These are phyloP conservation scores for Hypotaenidia philippensis DNA, from an alignment of 2,797 vertebrate species.

Conservation along the genomic window DNA sequence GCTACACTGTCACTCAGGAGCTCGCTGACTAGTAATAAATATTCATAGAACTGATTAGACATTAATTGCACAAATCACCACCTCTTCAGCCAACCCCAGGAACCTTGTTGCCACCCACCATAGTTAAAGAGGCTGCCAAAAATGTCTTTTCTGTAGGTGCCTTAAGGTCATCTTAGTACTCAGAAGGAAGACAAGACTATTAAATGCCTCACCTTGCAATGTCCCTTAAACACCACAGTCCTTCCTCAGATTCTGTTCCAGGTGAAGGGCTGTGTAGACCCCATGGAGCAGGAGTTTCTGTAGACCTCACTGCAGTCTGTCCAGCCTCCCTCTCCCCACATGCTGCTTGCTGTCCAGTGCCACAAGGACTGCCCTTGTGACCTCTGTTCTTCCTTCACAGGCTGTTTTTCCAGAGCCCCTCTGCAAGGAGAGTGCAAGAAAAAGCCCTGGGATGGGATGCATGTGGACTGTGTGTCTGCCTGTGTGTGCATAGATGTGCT, in stretches of 20 bases:
- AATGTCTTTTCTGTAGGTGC: background rate
- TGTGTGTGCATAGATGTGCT: background rate
- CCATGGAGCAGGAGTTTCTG: background rate
- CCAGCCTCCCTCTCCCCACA: background rate
- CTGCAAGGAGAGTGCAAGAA: background rate
- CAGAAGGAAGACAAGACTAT: background rate
- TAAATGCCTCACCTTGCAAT: background rate
- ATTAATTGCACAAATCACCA: constrained; percentile 66
- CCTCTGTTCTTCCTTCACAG: background rate
- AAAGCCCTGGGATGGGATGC: background rate
- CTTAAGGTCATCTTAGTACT: background rate
- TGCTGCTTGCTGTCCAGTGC: background rate
- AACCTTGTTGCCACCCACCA: constrained; percentile 10
- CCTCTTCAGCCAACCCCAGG: constrained; percentile 50
- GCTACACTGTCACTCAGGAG: constrained; percentile 39
- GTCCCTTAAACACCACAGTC: background rate
- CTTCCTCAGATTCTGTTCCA: background rate
- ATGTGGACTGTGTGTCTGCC: background rate
- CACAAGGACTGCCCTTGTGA: background rate
- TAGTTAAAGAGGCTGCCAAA: background rate
- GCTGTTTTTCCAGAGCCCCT: background rate
- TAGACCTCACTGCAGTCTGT: background rate
- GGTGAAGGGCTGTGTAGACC: background rate
- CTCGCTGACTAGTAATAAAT: constrained; percentile 66
- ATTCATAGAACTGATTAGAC: constrained; percentile 75